These are phyloP conservation scores for Gadopsis marmoratus DNA, from an alignment of 2,797 vertebrate genomes.

Conservation along the genomic window DNA sequence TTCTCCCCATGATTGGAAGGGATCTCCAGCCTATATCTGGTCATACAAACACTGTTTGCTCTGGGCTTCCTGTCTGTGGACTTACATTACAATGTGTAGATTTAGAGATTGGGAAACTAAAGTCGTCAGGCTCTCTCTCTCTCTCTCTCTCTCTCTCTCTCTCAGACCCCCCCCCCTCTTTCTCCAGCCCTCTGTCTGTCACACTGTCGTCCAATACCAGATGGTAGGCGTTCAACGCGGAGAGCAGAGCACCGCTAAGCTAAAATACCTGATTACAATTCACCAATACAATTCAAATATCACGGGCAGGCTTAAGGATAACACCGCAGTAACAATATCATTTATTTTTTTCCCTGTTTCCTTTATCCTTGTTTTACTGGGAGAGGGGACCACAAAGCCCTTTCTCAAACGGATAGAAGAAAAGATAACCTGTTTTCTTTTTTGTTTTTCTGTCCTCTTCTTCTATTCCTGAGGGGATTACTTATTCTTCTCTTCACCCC, in stretches of 20 bases:
- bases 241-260: conserved; percentile 92
- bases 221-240: conserved; percentile 90
- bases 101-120: conserved; percentile 94
- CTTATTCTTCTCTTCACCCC: conserved; percentile 7
- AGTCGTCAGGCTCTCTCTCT: conserved; percentile 88
- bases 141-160: conserved; percentile 84
- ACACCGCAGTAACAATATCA: conserved; percentile 97
- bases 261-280: conserved; percentile 99
- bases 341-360: conserved; percentile 95
- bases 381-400: conserved; percentile 91
- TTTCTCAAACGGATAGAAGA: conserved; percentile 93
- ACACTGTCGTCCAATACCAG: conserved; percentile 86
- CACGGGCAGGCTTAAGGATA: conserved; percentile 94
- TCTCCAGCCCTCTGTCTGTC: conserved; percentile 72
- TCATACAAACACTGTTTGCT: conserved; percentile 90
- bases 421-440: conserved; percentile 80
- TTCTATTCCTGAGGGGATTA: conserved; percentile 46
- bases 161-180: conserved; percentile 63
- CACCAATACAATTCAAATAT: conserved; percentile 92
- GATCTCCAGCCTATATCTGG: conserved; percentile 86
- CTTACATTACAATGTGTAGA: conserved; percentile 97
- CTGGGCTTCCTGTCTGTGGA: conserved; percentile 93
- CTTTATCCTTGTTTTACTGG: conserved; percentile 93
- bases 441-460: conserved; percentile 33
- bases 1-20: conserved; percentile 72